Conservation (phyloP, 2,888 invertebrate genomes). For the Melikaiella ostensackeni region DNA sequence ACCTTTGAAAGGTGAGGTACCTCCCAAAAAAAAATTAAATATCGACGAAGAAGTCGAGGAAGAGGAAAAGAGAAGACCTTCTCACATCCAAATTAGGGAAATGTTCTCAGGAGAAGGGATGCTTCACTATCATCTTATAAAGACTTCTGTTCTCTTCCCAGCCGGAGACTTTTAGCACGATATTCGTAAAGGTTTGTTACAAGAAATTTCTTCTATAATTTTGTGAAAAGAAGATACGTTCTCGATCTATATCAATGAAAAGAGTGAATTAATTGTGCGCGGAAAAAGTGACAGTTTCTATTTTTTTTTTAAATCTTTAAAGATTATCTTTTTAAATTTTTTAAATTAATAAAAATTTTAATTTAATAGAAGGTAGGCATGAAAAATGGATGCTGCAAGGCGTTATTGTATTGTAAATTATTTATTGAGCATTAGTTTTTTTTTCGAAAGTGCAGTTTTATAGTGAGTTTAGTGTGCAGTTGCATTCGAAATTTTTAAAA, state of each 20-base stretch:
- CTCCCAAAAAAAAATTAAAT: neutral
- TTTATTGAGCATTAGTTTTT: neutral
- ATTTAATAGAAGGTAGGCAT: too few relatives aligned
- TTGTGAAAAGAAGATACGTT: neutral
- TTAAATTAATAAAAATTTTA: too few relatives aligned
- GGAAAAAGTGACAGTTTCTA: neutral
- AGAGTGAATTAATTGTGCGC: conserved; percentile 10
- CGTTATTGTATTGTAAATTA: neutral
- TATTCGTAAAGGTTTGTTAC: conserved; percentile 27
- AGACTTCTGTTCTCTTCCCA: conserved; percentile 10
- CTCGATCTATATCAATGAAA: neutral
- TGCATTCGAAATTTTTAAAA: too few relatives aligned
- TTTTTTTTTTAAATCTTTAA: too few relatives aligned
- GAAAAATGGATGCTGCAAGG: too few relatives aligned
- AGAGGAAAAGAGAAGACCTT: conserved; percentile 21
- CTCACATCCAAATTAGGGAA: conserved; percentile 32
- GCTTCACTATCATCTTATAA: conserved; percentile 36
- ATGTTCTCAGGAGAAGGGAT: conserved; percentile 17
- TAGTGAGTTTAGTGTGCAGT: too few relatives aligned
- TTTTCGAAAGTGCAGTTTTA: neutral
- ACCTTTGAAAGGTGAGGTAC: neutral
- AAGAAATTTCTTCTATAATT: neutral
- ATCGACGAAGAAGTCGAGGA: neutral
- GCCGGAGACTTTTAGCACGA: conserved; percentile 13
- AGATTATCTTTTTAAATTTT: too few relatives aligned